Conservation (phyloP, 2,888 invertebrate species). For the Ochropacha duplaris region DNA sequence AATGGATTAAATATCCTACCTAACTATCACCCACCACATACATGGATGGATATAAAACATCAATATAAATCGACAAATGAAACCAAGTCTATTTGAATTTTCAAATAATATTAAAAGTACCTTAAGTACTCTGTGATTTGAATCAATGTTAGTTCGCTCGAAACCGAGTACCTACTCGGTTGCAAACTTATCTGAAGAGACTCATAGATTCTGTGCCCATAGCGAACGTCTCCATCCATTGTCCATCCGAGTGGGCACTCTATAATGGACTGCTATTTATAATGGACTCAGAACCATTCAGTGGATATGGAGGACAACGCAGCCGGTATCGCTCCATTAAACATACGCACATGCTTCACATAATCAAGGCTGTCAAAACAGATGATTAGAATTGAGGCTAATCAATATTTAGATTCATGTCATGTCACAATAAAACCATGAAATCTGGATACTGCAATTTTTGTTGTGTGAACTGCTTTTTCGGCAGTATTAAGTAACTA, state of each 20-base stretch:
- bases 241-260: slow-evolving; percentile 34
- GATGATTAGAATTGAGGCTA: slow-evolving; percentile 20
- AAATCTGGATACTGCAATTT: too few species aligned
- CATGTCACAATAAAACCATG: too few species aligned
- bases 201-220: too few species aligned
- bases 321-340: slow-evolving; percentile 64
- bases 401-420: too few species aligned
- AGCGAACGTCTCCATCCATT: slow-evolving; percentile 30
- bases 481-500: too few species aligned
- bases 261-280: slow-evolving; percentile 45
- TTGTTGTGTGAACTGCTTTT: too few species aligned
- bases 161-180: background rate
- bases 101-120: too few species aligned
- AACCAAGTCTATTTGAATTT: too few species aligned
- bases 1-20: too few species aligned
- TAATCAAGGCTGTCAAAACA: slow-evolving; percentile 42
- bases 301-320: slow-evolving; percentile 63
- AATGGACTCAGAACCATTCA: slow-evolving; percentile 57
- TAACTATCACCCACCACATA: too few species aligned
- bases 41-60: too few species aligned
- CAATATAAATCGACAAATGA: background rate
- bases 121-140: background rate
- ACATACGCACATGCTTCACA: slow-evolving; percentile 63
- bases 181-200: slow-evolving; percentile 18
- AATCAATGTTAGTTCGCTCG: background rate